phyloP scores from a whole-genome alignment of 1,140 invertebrate genomes.

The Drosophila rufa region DNA sequence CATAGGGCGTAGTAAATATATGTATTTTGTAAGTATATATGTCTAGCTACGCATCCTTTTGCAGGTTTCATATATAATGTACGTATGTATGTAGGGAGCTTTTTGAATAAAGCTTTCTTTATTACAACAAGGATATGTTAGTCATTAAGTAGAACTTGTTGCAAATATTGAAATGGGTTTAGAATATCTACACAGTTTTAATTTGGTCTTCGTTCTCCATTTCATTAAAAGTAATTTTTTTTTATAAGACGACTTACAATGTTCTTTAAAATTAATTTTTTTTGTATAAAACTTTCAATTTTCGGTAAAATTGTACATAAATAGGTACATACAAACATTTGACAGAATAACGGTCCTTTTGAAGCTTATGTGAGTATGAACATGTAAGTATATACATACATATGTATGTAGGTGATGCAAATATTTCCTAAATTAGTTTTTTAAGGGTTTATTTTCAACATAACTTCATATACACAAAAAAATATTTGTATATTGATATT shows the following conservation, averaged over 20 bases:
- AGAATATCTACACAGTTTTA: background rate
- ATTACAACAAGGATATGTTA: slow-evolving; percentile 7
- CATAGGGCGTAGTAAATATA: slow-evolving; percentile 9
- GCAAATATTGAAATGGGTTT: slow-evolving; percentile 5
- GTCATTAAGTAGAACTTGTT: slow-evolving; percentile 30
- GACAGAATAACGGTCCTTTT: background rate
- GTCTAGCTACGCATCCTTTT: slow-evolving; percentile 15
- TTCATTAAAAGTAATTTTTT: background rate
- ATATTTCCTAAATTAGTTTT: background rate
- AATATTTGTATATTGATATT: background rate
- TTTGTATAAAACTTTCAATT: background rate
- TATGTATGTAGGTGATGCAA: background rate
- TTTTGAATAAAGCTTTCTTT: slow-evolving; percentile 26
- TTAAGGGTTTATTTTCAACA: slow-evolving; percentile 1
- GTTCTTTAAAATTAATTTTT: background rate
- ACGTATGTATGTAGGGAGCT: slow-evolving; percentile 13
- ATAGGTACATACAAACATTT: background rate
- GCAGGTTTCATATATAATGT: slow-evolving; percentile 2
- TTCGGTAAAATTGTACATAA: background rate
- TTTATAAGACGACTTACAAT: background rate
- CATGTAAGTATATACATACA: background rate
- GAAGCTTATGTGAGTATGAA: background rate
- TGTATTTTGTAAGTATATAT: background rate
- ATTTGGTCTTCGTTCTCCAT: background rate
- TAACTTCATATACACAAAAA: background rate